Conservation (phyloP, 2,888 invertebrate genomes). For the Philhelius pedissequus region DNA sequence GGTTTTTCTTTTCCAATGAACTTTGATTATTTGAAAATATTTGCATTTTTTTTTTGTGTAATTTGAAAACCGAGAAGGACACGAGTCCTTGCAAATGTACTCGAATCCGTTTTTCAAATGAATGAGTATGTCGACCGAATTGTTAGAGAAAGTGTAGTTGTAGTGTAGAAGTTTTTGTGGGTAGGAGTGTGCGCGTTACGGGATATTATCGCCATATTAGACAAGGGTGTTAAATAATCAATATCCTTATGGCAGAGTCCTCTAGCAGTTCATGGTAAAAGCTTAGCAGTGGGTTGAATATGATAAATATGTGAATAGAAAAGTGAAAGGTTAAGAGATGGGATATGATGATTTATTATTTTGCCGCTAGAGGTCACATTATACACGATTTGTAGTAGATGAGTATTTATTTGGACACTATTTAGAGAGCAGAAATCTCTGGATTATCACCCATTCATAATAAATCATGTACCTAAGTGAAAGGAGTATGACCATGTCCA, state of each 20-base stretch:
- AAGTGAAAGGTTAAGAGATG: too few species aligned
- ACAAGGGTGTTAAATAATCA: slow-evolving; percentile 22
- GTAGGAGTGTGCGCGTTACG: slow-evolving; percentile 37
- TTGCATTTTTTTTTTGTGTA: slow-evolving; percentile 50
- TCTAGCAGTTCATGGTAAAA: background rate
- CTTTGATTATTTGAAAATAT: slow-evolving; percentile 28
- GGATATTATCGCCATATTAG: slow-evolving; percentile 26
- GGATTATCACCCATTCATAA: too few species aligned
- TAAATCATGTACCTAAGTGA: too few species aligned
- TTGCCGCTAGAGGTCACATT: background rate
- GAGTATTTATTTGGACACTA: too few species aligned
- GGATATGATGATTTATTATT: too few species aligned
- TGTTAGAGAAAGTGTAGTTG: slow-evolving; percentile 51
- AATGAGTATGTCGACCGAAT: slow-evolving; percentile 41
- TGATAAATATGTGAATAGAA: background rate
- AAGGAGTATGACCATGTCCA: too few species aligned
- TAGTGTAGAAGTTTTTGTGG: slow-evolving; percentile 37
- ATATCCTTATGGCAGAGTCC: background rate
- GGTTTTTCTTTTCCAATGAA: slow-evolving; percentile 3
- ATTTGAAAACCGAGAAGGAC: slow-evolving; percentile 45
- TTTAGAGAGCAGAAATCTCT: too few species aligned
- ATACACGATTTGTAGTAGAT: too few species aligned
- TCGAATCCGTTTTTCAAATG: slow-evolving; percentile 62
- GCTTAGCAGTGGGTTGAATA: background rate
- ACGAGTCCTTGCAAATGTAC: slow-evolving; percentile 58